Conservation (phyloP, 2,888 invertebrate species). For the Acheta domesticus region DNA sequence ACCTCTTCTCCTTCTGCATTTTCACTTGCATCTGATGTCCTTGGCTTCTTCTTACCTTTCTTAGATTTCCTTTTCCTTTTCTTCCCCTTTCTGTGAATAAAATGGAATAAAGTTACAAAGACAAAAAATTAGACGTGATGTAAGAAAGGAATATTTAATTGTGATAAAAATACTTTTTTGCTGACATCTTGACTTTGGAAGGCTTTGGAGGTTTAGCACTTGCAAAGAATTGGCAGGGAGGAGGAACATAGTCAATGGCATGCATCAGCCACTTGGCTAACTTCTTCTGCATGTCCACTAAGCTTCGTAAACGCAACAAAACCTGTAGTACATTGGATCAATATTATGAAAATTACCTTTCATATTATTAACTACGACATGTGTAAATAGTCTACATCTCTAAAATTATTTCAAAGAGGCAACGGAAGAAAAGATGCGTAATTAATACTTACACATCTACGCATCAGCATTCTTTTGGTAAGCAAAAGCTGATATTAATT, state of each 20-base stretch:
- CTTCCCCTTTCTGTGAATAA: conserved; percentile 30
- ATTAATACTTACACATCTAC: conserved; percentile 52
- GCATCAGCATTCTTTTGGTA: conserved; percentile 57
- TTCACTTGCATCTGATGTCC: not conserved
- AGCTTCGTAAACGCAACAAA: conserved; percentile 51
- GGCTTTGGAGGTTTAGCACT: conserved; percentile 11
- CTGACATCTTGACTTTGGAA: conserved; percentile 32
- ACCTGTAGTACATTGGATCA: conserved; percentile 41
- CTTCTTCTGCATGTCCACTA: conserved; percentile 55
- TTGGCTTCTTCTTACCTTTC: not conserved
- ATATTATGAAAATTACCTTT: too few species aligned
- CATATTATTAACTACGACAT: too few species aligned
- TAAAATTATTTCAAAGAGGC: too few species aligned
- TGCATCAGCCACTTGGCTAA: conserved; percentile 49
- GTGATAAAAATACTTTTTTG: conserved; percentile 24
- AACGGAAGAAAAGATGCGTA: too few species aligned
- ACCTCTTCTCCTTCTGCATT: conserved; percentile 9
- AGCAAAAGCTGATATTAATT: conserved; percentile 68
- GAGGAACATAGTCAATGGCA: conserved; percentile 52
- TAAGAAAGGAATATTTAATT: not conserved
- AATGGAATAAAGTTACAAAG: conserved; percentile 2
- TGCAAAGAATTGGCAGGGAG: conserved; percentile 49
- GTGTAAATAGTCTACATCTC: too few species aligned
- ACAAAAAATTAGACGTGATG: not conserved
- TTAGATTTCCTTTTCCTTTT: conserved; percentile 21